These are phyloP conservation scores for Eledone cirrhosa DNA, from an alignment of 2,888 invertebrate genomes.

Conservation along the genomic window DNA sequence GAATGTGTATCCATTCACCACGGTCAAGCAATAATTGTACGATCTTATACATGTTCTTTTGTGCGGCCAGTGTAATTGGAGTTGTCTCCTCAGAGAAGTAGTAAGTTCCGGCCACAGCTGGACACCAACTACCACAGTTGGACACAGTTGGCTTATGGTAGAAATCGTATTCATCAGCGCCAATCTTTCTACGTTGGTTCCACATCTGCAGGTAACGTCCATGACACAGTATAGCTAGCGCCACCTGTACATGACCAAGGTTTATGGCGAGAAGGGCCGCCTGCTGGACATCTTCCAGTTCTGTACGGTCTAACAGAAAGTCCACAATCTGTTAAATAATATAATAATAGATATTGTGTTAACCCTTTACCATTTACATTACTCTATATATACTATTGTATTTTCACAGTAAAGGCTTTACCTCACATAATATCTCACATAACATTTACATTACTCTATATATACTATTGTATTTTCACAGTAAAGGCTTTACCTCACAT, in stretches of 20 bases:
- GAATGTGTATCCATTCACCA: slow-evolving; percentile 61
- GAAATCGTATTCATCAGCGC: neutral
- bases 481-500: too few species aligned
- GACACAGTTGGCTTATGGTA: slow-evolving; percentile 48
- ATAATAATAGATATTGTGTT: too few species aligned
- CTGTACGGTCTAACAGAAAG: slow-evolving; percentile 57
- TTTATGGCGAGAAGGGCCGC: slow-evolving; percentile 63
- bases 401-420: too few species aligned
- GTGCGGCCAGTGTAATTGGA: slow-evolving; percentile 61
- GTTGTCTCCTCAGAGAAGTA: slow-evolving; percentile 64
- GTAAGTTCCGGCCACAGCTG: slow-evolving; percentile 57
- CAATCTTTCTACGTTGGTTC: slow-evolving; percentile 37
- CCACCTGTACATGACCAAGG: slow-evolving; percentile 64
- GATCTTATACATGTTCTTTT: slow-evolving; percentile 64
- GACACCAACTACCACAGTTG: slow-evolving; percentile 51
- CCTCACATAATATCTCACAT: too few species aligned
- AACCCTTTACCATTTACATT: too few species aligned
- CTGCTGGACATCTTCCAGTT: slow-evolving; percentile 61
- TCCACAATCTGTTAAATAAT: slow-evolving; percentile 56
- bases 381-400: too few species aligned
- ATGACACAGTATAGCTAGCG: slow-evolving; percentile 64
- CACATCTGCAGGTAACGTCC: slow-evolving; percentile 60
- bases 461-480: too few species aligned
- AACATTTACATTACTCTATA: too few species aligned
- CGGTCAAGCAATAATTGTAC: slow-evolving; percentile 58